Conservation (phyloP, 2,888 invertebrate genomes). For the Cryptocheilus praepositus region DNA sequence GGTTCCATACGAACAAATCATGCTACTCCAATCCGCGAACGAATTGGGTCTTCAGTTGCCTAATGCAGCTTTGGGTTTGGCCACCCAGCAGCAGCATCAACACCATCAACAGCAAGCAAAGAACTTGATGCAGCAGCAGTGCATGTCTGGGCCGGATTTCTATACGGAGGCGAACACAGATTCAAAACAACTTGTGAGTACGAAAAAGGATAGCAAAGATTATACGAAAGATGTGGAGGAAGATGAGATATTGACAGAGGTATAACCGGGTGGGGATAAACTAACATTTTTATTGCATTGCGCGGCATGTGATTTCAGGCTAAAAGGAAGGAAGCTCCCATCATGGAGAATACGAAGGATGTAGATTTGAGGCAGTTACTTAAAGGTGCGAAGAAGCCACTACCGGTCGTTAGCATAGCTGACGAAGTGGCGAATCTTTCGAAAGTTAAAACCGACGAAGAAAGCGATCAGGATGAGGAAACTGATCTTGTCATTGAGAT, state of each 20-base stretch:
- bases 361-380: conserved; percentile 74
- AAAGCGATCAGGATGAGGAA: conserved; percentile 73
- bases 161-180: conserved; percentile 48
- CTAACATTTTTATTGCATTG: not conserved
- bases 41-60: conserved; percentile 67
- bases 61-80: conserved; percentile 67
- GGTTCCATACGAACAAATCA: conserved; percentile 71
- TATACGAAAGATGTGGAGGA: conserved; percentile 61
- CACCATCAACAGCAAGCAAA: conserved; percentile 27
- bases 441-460: conserved; percentile 67
- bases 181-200: conserved; percentile 33
- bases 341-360: conserved; percentile 66
- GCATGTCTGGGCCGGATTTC: conserved; percentile 40
- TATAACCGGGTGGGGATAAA: conserved; percentile 26
- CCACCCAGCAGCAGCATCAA: conserved; percentile 60
- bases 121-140: not conserved
- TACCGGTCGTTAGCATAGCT: conserved; percentile 62
- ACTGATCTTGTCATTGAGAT: conserved; percentile 69
- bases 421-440: conserved; percentile 66
- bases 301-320: conserved; percentile 35
- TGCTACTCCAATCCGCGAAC: conserved; percentile 70
- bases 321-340: conserved; percentile 46
- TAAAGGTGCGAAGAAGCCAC: conserved; percentile 54
- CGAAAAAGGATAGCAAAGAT: conserved; percentile 58
- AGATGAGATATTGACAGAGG: conserved; percentile 58